phyloP scores from a whole-genome alignment of 2,113 vertebrate species.

The Microtus ochrogaster region DNA sequence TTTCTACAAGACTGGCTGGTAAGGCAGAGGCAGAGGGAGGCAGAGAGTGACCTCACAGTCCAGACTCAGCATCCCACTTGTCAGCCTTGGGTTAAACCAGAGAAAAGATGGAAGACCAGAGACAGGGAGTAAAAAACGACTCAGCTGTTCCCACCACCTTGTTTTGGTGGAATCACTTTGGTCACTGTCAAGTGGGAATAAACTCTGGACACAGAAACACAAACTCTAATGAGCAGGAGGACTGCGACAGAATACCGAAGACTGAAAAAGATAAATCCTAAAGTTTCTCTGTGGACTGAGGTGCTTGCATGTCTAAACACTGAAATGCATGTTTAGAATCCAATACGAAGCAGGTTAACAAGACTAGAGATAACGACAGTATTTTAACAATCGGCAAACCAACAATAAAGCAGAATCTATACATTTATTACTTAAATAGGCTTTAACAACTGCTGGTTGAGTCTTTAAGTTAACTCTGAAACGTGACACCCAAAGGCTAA shows the following conservation, averaged over 20 bases:
- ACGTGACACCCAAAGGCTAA: neutral
- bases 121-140: neutral
- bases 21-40: neutral
- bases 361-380: neutral
- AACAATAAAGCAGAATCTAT: neutral
- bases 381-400: neutral
- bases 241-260: neutral
- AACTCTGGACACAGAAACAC: slow-evolving; percentile 48
- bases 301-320: neutral
- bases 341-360: neutral
- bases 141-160: neutral
- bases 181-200: slow-evolving; percentile 35
- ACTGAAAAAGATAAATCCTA: neutral
- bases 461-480: neutral
- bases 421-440: neutral
- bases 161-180: slow-evolving; percentile 52
- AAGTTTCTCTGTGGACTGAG: slow-evolving; percentile 17
- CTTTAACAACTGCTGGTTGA: neutral
- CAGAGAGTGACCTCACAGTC: neutral
- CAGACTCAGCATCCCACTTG: slow-evolving; percentile 7
- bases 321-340: neutral
- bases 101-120: slow-evolving; percentile 41
- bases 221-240: slow-evolving; percentile 26
- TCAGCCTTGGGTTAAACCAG: slow-evolving; percentile 15
- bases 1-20: neutral